phyloP scores from a whole-genome alignment of 2,797 vertebrate genomes.

The Acanthurus leucopareius region DNA sequence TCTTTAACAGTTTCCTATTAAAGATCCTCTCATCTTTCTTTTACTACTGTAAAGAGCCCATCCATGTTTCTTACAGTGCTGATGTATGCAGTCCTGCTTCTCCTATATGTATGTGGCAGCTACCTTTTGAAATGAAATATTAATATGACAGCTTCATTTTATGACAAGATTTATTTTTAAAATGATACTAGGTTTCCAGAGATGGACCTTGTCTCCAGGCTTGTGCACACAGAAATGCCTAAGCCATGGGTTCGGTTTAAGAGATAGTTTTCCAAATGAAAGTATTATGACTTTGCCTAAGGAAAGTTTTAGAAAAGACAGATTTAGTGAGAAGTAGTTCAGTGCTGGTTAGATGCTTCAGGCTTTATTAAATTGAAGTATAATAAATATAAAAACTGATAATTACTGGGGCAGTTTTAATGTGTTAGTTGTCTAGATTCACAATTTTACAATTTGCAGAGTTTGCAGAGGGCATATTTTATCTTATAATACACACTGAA shows the following conservation, averaged over 20 bases:
- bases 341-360: slow-evolving; percentile 13
- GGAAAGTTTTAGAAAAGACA: slow-evolving; percentile 9
- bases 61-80: slow-evolving; percentile 13
- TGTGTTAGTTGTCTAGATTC: neutral
- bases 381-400: neutral
- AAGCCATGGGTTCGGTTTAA: neutral
- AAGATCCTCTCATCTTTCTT: neutral
- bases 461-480: neutral
- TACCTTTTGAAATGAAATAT: slow-evolving; percentile 62
- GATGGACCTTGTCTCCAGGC: slow-evolving; percentile 5
- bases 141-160: slow-evolving; percentile 55
- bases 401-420: neutral
- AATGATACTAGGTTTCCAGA: slow-evolving; percentile 26
- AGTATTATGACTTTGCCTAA: slow-evolving; percentile 2
- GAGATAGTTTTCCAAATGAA: neutral
- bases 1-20: neutral
- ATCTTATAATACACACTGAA: neutral
- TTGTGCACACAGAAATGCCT: slow-evolving; percentile 17
- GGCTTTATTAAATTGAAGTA: neutral
- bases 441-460: neutral
- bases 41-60: neutral
- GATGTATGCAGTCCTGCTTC: slow-evolving; percentile 26
- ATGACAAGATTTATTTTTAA: slow-evolving; percentile 60
- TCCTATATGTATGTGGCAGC: slow-evolving; percentile 40
- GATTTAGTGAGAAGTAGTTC: neutral